Evolutionary conservation across 2,113 vertebrate genomes (phyloP).

Genomic region (Dendrocopos noguchii): DNA sequence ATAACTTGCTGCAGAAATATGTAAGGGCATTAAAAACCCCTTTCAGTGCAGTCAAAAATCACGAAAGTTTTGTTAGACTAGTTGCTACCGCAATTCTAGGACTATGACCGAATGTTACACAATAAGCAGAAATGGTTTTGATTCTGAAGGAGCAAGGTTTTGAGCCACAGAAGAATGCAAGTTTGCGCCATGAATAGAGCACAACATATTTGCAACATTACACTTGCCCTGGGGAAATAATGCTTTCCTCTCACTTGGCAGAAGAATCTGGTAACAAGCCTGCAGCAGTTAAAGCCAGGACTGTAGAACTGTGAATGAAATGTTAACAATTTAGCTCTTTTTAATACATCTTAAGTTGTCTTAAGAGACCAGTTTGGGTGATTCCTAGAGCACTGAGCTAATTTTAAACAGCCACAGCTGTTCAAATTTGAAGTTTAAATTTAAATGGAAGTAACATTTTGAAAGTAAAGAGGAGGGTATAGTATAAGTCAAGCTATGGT

Average conservation of each 20-base stretch:
- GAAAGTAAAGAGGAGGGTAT: not conserved
- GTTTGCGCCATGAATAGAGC: not conserved
- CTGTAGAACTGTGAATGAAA: not conserved
- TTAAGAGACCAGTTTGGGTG: not conserved
- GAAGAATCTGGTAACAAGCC: not conserved
- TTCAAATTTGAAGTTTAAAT: not conserved
- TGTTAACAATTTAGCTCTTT: not conserved
- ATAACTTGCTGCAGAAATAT: not conserved
- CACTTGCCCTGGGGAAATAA: not conserved
- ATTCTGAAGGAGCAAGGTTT: not conserved
- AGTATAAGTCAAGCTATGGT: not conserved
- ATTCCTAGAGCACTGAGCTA: not conserved
- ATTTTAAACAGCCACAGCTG: not conserved
- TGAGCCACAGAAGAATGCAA: not conserved
- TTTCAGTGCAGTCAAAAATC: not conserved
- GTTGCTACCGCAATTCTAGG: not conserved
- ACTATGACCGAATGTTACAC: not conserved
- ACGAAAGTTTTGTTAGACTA: not conserved
- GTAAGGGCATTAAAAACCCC: not conserved
- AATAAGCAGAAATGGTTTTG: not conserved
- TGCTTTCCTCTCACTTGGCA: not conserved
- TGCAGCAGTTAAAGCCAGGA: not conserved
- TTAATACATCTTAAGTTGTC: not conserved
- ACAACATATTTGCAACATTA: not conserved
- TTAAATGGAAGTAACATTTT: not conserved